Evolutionary conservation across 2,113 vertebrate genomes (phyloP).

Genomic region (Macquaria australasica): DNA sequence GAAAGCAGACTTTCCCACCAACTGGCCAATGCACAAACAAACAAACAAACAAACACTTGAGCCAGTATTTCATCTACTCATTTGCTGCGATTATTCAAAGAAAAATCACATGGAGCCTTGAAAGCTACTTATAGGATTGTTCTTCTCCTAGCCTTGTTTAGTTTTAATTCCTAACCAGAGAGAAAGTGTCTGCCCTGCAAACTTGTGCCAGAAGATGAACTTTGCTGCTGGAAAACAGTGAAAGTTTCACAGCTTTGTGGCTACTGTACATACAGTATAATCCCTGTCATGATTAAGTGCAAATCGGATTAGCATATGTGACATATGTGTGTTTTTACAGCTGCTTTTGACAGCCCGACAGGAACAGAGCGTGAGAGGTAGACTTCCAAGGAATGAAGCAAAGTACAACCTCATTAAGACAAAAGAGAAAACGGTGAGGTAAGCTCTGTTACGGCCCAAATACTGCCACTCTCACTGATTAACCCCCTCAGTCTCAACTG

Average conservation of each 20-base stretch:
- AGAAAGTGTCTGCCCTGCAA: constrained; percentile 61
- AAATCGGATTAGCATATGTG: constrained; percentile 82
- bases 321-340: constrained; percentile 78
- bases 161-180: constrained; percentile 71
- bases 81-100: constrained; percentile 64
- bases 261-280: constrained; percentile 77
- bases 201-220: constrained; percentile 60
- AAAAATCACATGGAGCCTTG: constrained; percentile 37
- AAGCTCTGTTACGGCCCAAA: constrained; percentile 80
- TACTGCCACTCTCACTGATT: constrained; percentile 77
- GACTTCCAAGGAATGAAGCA: constrained; percentile 73
- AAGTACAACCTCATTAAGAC: constrained; percentile 79
- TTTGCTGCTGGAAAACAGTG: constrained; percentile 64
- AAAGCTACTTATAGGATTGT: constrained; percentile 79
- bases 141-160: constrained; percentile 50
- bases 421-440: constrained; percentile 70
- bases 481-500: constrained; percentile 77
- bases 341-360: constrained; percentile 74
- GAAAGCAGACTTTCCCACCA: constrained; percentile 52
- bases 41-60: constrained; percentile 62
- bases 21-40: constrained; percentile 49
- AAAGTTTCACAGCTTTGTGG: constrained; percentile 73
- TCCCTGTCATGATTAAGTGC: constrained; percentile 82
- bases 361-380: constrained; percentile 71
- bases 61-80: constrained; percentile 66